These are phyloP conservation scores for Brachionus angularis DNA, from an alignment of 1,140 invertebrate genomes.

Conservation along the genomic window DNA sequence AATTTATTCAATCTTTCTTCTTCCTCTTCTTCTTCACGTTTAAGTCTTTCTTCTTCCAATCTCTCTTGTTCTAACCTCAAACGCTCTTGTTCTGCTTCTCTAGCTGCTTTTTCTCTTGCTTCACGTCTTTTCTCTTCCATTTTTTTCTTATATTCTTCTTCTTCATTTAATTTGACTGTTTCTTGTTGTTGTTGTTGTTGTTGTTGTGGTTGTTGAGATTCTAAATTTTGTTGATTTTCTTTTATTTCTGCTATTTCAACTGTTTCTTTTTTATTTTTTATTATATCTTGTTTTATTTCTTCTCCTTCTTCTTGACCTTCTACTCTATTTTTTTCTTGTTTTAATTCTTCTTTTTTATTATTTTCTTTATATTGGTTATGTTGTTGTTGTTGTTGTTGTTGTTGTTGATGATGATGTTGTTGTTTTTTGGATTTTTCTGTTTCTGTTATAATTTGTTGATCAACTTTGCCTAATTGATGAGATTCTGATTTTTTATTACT, in stretches of 20 bases:
- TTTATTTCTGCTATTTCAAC: background rate
- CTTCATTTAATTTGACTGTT: constrained; percentile 12
- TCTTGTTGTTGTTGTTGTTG: background rate
- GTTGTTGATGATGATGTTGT: too few relatives aligned
- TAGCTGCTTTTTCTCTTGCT: constrained; percentile 26
- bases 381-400: too few relatives aligned
- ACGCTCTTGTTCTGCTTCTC: constrained; percentile 23
- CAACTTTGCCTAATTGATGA: too few relatives aligned
- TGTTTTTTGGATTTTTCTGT: too few relatives aligned
- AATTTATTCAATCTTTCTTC: background rate
- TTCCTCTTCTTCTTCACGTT: constrained; percentile 28
- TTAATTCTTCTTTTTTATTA: too few relatives aligned
- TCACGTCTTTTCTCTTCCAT: constrained; percentile 42
- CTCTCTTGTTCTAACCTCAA: background rate
- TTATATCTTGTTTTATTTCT: background rate
- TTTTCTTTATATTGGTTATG: too few relatives aligned
- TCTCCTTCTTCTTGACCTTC: too few relatives aligned
- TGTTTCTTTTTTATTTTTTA: constrained; percentile 11
- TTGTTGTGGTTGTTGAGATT: background rate
- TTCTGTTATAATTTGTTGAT: too few relatives aligned
- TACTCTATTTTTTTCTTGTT: too few relatives aligned
- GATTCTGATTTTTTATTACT: too few relatives aligned
- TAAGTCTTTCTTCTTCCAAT: constrained; percentile 18
- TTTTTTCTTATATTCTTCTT: constrained; percentile 42
- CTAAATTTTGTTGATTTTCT: background rate